Evolutionary conservation across 2,113 vertebrate genomes (phyloP).

Genomic region (Tinamus guttatus): DNA sequence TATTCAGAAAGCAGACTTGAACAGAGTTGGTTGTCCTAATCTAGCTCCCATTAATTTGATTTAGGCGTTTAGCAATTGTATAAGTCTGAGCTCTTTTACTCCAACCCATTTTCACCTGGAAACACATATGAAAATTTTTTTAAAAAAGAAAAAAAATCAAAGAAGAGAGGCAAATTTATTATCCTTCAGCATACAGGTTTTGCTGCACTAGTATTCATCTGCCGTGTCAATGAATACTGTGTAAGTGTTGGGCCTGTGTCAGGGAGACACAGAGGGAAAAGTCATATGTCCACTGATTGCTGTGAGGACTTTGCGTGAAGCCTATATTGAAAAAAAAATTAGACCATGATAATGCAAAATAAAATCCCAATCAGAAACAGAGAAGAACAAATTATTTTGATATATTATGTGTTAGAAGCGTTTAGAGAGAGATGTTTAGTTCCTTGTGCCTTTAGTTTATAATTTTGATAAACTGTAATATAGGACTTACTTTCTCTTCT

Average conservation of each 20-base stretch:
- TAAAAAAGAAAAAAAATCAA: not conserved
- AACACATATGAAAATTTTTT: not conserved
- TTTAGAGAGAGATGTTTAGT: constrained; percentile 4
- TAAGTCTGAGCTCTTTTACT: not conserved
- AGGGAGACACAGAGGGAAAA: not conserved
- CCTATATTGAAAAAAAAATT: not conserved
- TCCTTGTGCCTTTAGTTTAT: not conserved
- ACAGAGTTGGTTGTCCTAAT: not conserved
- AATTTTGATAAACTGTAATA: constrained; percentile 10
- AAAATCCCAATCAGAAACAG: not conserved
- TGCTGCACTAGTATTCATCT: not conserved
- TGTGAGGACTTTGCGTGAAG: not conserved
- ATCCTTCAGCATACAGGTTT: not conserved
- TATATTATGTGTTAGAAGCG: not conserved
- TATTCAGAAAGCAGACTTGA: not conserved
- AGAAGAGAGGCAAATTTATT: not conserved
- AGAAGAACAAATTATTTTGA: constrained; percentile 8
- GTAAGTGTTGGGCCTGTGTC: fast-evolving
- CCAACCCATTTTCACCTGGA: not conserved
- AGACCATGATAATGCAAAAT: not conserved
- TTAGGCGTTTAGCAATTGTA: not conserved
- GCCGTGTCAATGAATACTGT: not conserved
- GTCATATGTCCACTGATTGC: not conserved
- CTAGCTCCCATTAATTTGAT: not conserved
- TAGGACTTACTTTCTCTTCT: not conserved